Base-by-base conservation (phyloP, 2,113 vertebrate genomes). In the Sapayoa aenigma region DNA sequence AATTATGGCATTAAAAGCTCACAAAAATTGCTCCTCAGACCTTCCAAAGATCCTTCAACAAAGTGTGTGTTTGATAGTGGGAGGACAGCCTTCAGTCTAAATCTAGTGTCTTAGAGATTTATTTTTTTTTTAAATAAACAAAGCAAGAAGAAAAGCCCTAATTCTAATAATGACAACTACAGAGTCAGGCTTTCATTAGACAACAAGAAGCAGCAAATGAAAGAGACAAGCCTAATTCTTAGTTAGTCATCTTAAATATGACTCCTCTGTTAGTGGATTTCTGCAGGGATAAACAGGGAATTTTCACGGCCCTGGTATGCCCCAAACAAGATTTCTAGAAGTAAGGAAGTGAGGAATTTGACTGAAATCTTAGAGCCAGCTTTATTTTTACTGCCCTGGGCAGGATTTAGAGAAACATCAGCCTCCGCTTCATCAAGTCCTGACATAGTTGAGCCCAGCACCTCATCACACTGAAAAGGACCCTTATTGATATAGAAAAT, bases 41-140 rank as follows among this genome's bases (percentile, higher is more conserved):
- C 33, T 93, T 94, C 50, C 13, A 55, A 79, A 90, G 52, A 71
- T 91, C 75, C 84, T 94, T 95, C 75, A 91, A 52, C 27, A 71
- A 91, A 74, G 10, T n/a, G 17, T 31, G 21, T 58, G 31, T 31
- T 27, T 62, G 76, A 86, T n/a, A 80, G 15, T 53, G n/a, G 50
- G 42, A 79, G 23, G 15, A 8, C 35, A 85, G 31, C 20, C 42
- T 63, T 63, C 47, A 77, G 31, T 60, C 25, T 39, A 63, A 31
- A 76, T 23, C 60, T 74, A 31, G 33, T 44, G 33, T 42, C 33
- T 55, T 74, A 37, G 53, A 63, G n/a, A 68, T 44, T 88, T 60
- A n/a, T n/a, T 21, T 25, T 15, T 53, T 73, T 75, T 83, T 41
- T 14, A 59, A 59, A 88, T 35, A 59, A 89, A 90, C 31, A 74